Base-by-base conservation (phyloP, 2,797 vertebrate species). In the Anguilla pacifica region DNA sequence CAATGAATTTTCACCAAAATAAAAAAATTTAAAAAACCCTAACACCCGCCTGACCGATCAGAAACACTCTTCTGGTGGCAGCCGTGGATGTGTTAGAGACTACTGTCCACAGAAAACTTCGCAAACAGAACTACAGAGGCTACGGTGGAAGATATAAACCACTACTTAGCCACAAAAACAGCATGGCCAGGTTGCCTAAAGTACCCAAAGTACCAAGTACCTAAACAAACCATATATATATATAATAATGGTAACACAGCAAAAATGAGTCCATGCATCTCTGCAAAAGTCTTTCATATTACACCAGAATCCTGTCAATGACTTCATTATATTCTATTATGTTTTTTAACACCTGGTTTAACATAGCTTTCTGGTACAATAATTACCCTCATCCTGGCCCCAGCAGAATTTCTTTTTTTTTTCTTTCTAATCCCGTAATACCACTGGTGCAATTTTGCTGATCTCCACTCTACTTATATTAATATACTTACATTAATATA, bases 401-500 rank as follows among this genome's bases (percentile, higher is more conserved):
- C 70, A 35, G 11, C 19, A 43, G 15, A 79, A 79, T 43, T 31
- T 13, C 9, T 31, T 31, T n/a, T 72, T 72, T 72, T 43, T 19
- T 79, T 39, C 39, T 43, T 43, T 43, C 39, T 43, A 43, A 43
- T 28, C 35, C 74, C 19, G 43, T 67, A 67, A 67, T 67, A 15
- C 64, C 28, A 74, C 31, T 39, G 35, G 19, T 79, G 74, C 15
- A 79, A 79, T 79, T 22, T 81, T 0, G 19, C 6, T 74, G 13
- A 49, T 7, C 22, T 25, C 2, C 9, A 10, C 19, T 82, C 22
- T 35, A 67, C 64, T 53, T 19, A n/a, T 49, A 28, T 67, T 51
- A 86, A 46, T n/a, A 39, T 31, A 74, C 9, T 22, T 55, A 22
- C 9, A 59, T 35, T 85, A 86, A 86, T 72, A 25, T 85, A 67